Evolutionary conservation across 2,113 vertebrate species (phyloP).

Genomic region (Alligator mississippiensis): DNA sequence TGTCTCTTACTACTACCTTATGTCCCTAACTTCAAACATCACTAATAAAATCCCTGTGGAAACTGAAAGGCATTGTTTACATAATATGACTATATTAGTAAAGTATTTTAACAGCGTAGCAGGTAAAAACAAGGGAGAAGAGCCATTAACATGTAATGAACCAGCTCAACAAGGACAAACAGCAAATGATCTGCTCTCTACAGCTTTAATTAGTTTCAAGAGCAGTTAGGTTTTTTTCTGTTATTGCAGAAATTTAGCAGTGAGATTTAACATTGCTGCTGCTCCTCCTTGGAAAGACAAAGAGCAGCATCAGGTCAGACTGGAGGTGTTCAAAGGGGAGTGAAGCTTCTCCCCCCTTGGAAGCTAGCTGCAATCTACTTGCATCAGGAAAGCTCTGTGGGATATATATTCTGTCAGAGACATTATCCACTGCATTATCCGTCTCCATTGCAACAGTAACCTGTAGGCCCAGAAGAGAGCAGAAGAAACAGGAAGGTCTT

Average conservation of each 20-base stretch:
- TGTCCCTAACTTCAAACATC: neutral
- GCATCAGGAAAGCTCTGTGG: neutral
- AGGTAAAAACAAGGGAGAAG: constrained; percentile 31
- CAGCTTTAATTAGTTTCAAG: constrained; percentile 40
- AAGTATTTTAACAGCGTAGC: neutral
- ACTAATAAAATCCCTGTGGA: neutral
- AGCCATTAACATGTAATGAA: neutral
- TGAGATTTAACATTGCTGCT: neutral
- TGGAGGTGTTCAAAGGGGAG: neutral
- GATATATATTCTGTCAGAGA: neutral
- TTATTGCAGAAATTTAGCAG: constrained; percentile 38
- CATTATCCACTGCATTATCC: neutral
- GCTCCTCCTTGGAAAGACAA: neutral
- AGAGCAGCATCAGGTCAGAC: neutral
- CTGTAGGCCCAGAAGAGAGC: neutral
- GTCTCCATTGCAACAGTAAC: constrained; percentile 6
- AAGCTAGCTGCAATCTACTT: constrained; percentile 27
- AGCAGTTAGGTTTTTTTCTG: constrained; percentile 31
- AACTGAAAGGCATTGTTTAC: neutral
- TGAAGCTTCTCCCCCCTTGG: neutral
- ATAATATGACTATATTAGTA: neutral
- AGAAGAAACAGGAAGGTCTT: constrained; percentile 39
- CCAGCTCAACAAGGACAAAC: constrained; percentile 3
- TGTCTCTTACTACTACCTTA: neutral
- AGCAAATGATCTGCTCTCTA: neutral